Conservation (phyloP, 2,888 invertebrate species). For the Pecten maximus region DNA sequence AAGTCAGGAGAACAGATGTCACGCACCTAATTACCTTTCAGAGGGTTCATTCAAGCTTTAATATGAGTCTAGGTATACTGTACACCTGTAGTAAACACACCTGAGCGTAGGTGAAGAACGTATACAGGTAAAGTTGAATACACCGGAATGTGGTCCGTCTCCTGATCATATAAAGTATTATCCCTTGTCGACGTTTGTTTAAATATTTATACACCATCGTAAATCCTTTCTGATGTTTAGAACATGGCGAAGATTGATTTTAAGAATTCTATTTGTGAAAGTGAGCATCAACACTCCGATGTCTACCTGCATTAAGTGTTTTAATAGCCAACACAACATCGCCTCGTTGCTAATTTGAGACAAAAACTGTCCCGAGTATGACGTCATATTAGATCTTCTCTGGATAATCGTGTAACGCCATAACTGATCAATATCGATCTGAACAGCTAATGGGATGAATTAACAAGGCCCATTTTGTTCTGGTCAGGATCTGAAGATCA, state of each 20-base stretch:
- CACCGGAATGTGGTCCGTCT: conserved; percentile 17
- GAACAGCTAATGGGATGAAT: background rate
- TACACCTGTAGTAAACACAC: conserved; percentile 5
- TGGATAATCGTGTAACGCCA: background rate
- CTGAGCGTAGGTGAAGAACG: background rate
- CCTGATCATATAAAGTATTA: background rate
- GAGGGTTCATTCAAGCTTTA: conserved; percentile 13
- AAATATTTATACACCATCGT: conserved; percentile 19
- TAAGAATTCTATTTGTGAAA: conserved; percentile 20
- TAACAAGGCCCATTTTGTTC: too few species aligned
- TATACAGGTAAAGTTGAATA: background rate
- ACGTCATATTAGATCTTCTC: background rate
- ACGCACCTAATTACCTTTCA: conserved; percentile 29
- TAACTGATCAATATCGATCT: background rate
- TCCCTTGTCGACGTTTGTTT: background rate
- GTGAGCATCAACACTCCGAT: background rate
- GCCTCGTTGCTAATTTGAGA: background rate
- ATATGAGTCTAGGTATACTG: background rate
- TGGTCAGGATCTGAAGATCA: background rate
- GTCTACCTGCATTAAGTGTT: background rate
- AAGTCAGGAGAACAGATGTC: conserved; percentile 33
- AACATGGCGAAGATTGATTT: conserved; percentile 9
- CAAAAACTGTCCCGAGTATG: background rate
- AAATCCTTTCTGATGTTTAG: conserved; percentile 35
- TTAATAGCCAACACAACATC: background rate